Evolutionary conservation across 1,140 invertebrate genomes (phyloP).

Genomic region (Tetragnatha versicolor): DNA sequence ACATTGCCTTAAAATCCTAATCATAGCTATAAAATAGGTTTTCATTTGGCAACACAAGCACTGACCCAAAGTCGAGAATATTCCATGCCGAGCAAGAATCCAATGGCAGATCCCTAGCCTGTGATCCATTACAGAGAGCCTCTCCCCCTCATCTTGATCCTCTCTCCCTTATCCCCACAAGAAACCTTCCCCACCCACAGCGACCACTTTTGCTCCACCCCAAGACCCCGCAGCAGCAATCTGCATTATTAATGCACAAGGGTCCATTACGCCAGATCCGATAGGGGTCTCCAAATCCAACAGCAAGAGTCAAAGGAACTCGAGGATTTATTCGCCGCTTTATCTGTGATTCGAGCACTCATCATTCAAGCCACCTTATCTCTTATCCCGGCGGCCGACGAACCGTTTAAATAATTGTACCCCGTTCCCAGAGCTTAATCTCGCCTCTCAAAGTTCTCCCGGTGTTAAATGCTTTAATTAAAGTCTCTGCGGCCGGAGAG

Average conservation of each 20-base stretch:
- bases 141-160: no score
- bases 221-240: background rate
- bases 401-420: constrained; percentile 19
- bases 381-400: background rate
- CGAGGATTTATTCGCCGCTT: constrained; percentile 17
- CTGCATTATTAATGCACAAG: constrained; percentile 19
- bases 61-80: no score
- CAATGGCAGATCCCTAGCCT: no score
- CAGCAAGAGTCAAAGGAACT: background rate
- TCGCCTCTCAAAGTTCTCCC: background rate
- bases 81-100: no score
- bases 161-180: no score
- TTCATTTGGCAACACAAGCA: no score
- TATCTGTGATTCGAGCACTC: constrained; percentile 5
- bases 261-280: constrained; percentile 5
- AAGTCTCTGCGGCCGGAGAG: background rate
- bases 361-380: constrained; percentile 5
- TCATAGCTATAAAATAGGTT: no score
- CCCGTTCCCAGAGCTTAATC: background rate
- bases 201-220: background rate
- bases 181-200: no score
- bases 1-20: no score
- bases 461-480: constrained; percentile 23
- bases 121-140: no score
- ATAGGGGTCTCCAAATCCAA: background rate